Conservation (phyloP, 2,113 vertebrate genomes). For the Ailuropoda melanoleuca region DNA sequence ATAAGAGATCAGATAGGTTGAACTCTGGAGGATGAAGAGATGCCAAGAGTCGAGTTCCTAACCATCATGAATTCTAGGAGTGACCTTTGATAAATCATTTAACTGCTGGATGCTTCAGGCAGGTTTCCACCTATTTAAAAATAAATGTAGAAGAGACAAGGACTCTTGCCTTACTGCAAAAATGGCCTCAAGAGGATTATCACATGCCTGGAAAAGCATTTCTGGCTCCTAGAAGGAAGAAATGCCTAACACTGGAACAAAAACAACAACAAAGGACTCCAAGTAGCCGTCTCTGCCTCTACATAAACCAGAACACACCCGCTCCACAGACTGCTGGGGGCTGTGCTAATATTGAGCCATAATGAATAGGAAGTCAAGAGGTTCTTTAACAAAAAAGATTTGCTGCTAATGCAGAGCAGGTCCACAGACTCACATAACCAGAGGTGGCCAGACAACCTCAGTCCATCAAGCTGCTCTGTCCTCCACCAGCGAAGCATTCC, state of each 20-base stretch:
- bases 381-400: conserved; percentile 21
- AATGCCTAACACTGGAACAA: not conserved
- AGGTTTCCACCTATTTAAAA: conserved; percentile 46
- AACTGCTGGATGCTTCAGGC: conserved; percentile 13
- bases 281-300: not conserved
- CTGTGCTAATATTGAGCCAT: not conserved
- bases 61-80: conserved; percentile 36
- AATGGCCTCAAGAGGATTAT: conserved; percentile 9
- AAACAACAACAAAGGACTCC: not conserved
- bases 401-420: not conserved
- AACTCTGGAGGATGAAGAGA: conserved; percentile 28
- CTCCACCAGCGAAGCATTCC: not conserved
- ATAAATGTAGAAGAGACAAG: conserved; percentile 49
- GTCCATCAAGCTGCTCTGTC: not conserved
- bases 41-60: conserved; percentile 8
- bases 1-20: not conserved
- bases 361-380: conserved; percentile 26
- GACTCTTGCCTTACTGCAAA: not conserved
- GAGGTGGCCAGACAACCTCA: not conserved
- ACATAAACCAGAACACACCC: conserved; percentile 33
- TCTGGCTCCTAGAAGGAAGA: not conserved
- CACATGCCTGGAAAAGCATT: conserved; percentile 8
- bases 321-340: not conserved
- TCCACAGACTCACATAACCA: not conserved
- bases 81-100: conserved; percentile 64